Conservation (phyloP, 2,113 vertebrate genomes). For the Pollimyrus isidori region DNA sequence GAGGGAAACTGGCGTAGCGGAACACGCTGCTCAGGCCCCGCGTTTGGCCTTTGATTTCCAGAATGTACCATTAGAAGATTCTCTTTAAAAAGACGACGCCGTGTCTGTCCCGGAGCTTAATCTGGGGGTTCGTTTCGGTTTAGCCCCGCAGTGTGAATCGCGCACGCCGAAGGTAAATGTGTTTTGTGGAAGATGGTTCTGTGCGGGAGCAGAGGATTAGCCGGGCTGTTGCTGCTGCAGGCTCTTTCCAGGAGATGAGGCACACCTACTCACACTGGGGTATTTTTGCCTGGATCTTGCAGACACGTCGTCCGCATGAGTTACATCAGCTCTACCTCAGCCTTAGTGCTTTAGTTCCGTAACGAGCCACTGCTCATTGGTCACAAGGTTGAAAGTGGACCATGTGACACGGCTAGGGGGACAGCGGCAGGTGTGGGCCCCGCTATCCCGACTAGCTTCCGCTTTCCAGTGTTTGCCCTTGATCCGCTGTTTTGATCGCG, state of each 20-base stretch:
- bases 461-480: not conserved
- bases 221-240: not conserved
- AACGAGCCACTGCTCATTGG: not conserved
- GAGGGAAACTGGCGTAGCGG: not conserved
- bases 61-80: not conserved
- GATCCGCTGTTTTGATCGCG: not conserved
- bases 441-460: not conserved
- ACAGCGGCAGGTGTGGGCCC: not conserved
- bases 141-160: not conserved
- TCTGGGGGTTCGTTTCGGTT: not conserved
- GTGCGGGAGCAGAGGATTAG: not conserved
- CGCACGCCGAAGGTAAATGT: not conserved
- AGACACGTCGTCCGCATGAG: slow-evolving; percentile 8
- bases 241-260: slow-evolving; percentile 12
- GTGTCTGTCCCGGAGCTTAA: not conserved
- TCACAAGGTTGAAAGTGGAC: not conserved
- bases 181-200: not conserved
- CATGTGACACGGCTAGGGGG: not conserved
- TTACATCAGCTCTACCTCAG: slow-evolving; percentile 5
- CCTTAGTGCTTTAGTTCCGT: not conserved
- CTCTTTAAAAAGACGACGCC: not conserved
- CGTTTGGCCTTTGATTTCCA: not conserved
- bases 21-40: not conserved
- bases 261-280: slow-evolving; percentile 26
- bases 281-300: not conserved